phyloP scores from a whole-genome alignment of 2,888 invertebrate genomes.

The Stenodera caucasica region DNA sequence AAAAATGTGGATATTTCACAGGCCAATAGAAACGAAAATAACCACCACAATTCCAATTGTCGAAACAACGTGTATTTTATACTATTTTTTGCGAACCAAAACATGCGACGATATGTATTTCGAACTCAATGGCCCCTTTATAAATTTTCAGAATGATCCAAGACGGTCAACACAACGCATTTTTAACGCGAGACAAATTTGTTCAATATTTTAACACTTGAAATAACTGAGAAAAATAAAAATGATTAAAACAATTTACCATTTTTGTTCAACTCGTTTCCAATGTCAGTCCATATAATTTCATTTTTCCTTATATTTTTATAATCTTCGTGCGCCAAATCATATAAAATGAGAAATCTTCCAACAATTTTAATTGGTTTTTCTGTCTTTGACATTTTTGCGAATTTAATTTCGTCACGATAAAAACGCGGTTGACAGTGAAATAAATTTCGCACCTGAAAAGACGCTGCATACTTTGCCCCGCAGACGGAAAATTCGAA shows the following conservation, averaged over 20 bases:
- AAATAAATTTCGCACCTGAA: too few relatives aligned
- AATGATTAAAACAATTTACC: constrained; percentile 11
- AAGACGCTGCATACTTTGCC: too few relatives aligned
- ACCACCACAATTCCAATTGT: constrained; percentile 27
- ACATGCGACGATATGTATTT: constrained; percentile 19
- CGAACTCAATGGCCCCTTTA: background rate
- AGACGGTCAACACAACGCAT: constrained; percentile 20
- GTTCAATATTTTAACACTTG: constrained; percentile 14
- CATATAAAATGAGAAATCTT: background rate
- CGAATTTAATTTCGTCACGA: too few relatives aligned
- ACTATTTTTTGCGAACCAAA: constrained; percentile 32
- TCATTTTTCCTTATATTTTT: constrained; percentile 9
- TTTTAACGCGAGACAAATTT: constrained; percentile 19
- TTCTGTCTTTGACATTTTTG: background rate
- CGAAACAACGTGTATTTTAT: constrained; percentile 31
- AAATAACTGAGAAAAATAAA: constrained; percentile 10
- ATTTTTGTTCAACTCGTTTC: constrained; percentile 12
- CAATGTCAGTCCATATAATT: constrained; percentile 20
- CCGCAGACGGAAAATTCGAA: too few relatives aligned
- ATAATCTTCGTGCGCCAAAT: constrained; percentile 16
- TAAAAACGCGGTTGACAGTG: too few relatives aligned
- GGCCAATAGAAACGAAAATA: constrained; percentile 31
- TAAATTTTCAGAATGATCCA: constrained; percentile 15
- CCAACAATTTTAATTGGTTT: background rate
- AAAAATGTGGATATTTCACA: constrained; percentile 33